Evolutionary conservation across 1,140 invertebrate genomes (phyloP), one percentile per base, ranked within the genome.

Genomic region (Andrena cerasifolii): DNA sequence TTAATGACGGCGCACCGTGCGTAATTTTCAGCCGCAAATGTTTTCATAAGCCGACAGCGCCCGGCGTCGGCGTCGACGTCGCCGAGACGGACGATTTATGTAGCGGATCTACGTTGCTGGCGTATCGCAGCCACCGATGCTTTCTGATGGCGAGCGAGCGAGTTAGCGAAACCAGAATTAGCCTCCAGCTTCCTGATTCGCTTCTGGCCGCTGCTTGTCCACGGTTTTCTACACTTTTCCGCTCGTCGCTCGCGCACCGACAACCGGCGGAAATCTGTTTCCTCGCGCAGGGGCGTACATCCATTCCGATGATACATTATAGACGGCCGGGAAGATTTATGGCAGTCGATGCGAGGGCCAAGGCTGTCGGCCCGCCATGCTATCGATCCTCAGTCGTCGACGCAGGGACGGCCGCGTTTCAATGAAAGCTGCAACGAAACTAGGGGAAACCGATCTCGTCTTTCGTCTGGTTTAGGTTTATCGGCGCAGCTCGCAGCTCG

Each of bases 11-110:
- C 43, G 73, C 59, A 61, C 45, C 49, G 28, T 4, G 56, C 31
- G 56, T 62, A 67, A 80, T 80, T 80, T 62, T 58, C 56, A 31
- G 47, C 62, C 56, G 58, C 63, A 4, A 40, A n/a, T 26, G 65
- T 36, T 78, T 80, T 62, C 36, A 4, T 56, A 28, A 56, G 14
- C 53, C 53, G 53, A 5, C 26, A 26, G 16, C 45, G 45, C 21
- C 21, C 26, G 43, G 14, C 56, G 21, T 31, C 36, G 24, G 26
- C 40, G 3, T 43, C 28, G 68, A 62, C 33, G 26, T 36, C 40
- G 67, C 28, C 16, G 66, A 10, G 24, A 43, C 28, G 65, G 10
- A 65, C 75, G 72, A 82, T 84, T 82, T 82, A 84, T 79, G 72
- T 66, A 47, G 66, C 67, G 79, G 63, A 76, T 74, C 77, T n/a